Conservation (phyloP, 1,140 invertebrate species). For the Andrena cerasifolii region DNA sequence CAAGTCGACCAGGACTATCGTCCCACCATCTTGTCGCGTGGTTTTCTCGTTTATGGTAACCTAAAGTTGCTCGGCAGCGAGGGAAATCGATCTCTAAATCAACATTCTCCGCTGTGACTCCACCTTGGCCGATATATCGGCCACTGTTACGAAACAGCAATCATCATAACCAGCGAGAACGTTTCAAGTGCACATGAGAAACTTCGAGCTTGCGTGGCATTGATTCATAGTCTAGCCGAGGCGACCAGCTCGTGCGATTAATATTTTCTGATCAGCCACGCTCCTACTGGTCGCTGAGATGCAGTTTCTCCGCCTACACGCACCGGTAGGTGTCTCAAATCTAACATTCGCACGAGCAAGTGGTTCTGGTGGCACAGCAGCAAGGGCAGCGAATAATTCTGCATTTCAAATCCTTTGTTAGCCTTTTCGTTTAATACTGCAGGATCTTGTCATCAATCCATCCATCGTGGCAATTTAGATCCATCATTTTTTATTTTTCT, state of each 20-base stretch:
- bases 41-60: neutral
- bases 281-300: neutral
- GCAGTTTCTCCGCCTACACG: neutral
- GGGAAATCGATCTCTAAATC: slow-evolving; percentile 11
- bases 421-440: too few relatives aligned
- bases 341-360: too few relatives aligned
- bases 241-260: slow-evolving; percentile 1
- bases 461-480: too few relatives aligned
- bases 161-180: neutral
- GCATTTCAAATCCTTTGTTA: too few relatives aligned
- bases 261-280: neutral
- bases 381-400: too few relatives aligned
- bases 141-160: neutral
- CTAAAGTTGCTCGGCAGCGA: neutral
- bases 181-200: neutral
- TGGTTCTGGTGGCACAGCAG: too few relatives aligned
- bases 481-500: too few relatives aligned
- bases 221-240: neutral
- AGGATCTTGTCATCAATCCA: too few relatives aligned
- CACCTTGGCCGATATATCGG: slow-evolving; percentile 31
- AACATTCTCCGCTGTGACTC: neutral
- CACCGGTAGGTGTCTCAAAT: too few relatives aligned
- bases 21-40: neutral
- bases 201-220: neutral
- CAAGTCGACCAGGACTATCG: neutral